Percentiles rank a stretch among this genome's conserved stretches.
phyloP scores from a whole-genome alignment of 2,888 invertebrate genomes.

The Pachliopta kotzebuea region DNA sequence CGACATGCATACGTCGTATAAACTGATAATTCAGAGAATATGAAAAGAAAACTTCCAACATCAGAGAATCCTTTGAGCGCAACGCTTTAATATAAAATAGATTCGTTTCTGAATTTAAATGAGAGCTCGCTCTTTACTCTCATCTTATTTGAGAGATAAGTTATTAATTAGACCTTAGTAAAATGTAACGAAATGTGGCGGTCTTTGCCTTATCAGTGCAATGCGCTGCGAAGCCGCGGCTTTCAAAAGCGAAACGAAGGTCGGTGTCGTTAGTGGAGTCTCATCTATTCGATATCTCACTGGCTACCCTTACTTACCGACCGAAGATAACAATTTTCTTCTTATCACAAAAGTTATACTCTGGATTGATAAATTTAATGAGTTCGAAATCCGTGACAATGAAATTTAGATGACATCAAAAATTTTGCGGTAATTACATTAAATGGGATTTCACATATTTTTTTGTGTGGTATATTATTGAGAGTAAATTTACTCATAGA shows the following conservation, averaged over 20 bases:
- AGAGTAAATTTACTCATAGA: no score
- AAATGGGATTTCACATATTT: no score
- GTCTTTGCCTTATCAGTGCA: slow-evolving; percentile 56
- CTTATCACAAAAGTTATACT: slow-evolving; percentile 34
- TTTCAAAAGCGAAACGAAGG: slow-evolving; percentile 54
- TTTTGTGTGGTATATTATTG: no score
- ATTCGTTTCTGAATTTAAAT: slow-evolving; percentile 22
- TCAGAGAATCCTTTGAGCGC: slow-evolving; percentile 13
- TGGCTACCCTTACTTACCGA: slow-evolving; percentile 43
- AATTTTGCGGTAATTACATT: background rate
- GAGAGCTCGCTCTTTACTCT: slow-evolving; percentile 5
- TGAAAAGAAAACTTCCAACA: slow-evolving; percentile 2
- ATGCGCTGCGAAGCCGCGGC: slow-evolving; percentile 49
- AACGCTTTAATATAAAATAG: slow-evolving; percentile 23
- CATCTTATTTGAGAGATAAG: slow-evolving; percentile 28
- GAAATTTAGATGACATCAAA: background rate
- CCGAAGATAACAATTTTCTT: slow-evolving; percentile 52
- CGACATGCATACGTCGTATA: background rate
- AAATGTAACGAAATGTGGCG: slow-evolving; percentile 66
- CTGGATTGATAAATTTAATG: background rate
- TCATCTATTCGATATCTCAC: slow-evolving; percentile 53
- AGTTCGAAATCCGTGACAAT: background rate
- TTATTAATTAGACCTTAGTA: slow-evolving; percentile 46
- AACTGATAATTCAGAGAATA: slow-evolving; percentile 7
- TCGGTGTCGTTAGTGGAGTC: slow-evolving; percentile 56